Conservation (phyloP, 2,797 vertebrate species). For the Amazonetta brasiliensis region DNA sequence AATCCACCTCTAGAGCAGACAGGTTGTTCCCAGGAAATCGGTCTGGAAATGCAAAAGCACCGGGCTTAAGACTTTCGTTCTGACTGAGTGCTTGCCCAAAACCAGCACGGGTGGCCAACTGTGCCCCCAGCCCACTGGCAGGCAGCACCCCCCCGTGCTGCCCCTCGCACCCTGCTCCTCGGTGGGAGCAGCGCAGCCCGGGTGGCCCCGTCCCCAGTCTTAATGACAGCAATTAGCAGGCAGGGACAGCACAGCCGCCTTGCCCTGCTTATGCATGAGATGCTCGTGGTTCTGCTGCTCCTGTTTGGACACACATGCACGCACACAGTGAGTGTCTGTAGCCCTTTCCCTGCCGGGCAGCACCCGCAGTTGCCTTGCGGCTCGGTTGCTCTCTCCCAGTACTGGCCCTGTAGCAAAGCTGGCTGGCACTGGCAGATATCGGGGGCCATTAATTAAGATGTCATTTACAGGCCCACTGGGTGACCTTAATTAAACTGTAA, state of each 20-base stretch:
- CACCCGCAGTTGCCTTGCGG: not conserved
- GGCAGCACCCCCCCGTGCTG: not conserved
- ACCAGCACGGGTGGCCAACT: not conserved
- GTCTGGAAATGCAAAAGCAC: not conserved
- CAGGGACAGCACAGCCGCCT: not conserved
- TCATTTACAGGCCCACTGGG: constrained; percentile 63
- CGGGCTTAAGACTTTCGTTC: not conserved
- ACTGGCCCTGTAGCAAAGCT: not conserved
- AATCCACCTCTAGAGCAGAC: not conserved
- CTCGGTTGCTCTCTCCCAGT: not conserved
- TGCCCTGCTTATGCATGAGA: accelerated
- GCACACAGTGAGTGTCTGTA: not conserved
- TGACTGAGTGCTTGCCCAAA: not conserved
- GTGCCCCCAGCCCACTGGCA: not conserved
- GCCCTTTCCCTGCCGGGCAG: not conserved
- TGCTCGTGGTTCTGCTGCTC: accelerated
- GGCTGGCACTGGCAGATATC: constrained; percentile 7
- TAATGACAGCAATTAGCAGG: not conserved
- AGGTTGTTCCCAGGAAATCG: not conserved
- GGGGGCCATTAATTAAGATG: constrained; percentile 63
- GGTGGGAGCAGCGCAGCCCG: not conserved
- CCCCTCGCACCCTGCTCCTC: not conserved
- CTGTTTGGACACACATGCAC: accelerated
- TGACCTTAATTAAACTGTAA: constrained; percentile 68
- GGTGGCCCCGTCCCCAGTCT: accelerated